These are phyloP conservation scores for Limosa lapponica DNA, from an alignment of 2,797 vertebrate species.

Conservation along the genomic window DNA sequence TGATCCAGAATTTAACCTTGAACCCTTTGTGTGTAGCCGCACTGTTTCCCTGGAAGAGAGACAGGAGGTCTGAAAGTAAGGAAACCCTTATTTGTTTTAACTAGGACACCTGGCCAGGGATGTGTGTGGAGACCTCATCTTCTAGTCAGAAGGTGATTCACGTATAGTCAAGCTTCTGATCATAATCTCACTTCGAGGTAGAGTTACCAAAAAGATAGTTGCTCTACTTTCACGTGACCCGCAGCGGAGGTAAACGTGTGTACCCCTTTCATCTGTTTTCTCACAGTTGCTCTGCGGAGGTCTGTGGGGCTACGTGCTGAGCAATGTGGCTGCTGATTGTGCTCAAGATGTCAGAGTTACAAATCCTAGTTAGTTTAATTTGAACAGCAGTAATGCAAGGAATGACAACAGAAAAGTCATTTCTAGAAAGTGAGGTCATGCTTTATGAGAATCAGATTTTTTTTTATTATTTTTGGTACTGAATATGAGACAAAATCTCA, in stretches of 20 bases:
- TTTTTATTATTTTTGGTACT: neutral
- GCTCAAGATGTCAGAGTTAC: neutral
- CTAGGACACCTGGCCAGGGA: neutral
- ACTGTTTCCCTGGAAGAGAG: neutral
- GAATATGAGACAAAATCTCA: neutral
- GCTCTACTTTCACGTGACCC: neutral
- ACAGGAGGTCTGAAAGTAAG: neutral
- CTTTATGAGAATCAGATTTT: neutral
- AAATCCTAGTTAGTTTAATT: neutral
- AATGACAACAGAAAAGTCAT: neutral
- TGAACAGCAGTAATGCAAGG: neutral
- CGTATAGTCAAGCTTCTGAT: neutral
- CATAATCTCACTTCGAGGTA: neutral
- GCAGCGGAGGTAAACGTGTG: neutral
- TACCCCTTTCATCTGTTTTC: neutral
- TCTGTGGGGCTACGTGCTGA: neutral
- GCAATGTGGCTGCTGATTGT: neutral
- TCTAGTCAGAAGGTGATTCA: neutral
- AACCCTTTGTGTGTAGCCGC: neutral
- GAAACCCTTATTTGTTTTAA: neutral
- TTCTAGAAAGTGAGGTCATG: neutral
- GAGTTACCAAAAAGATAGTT: neutral
- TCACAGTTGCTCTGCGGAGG: neutral
- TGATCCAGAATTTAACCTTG: neutral
- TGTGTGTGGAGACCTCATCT: neutral